phyloP scores from a whole-genome alignment of 1,140 invertebrate species.

The Hyles euphorbiae region DNA sequence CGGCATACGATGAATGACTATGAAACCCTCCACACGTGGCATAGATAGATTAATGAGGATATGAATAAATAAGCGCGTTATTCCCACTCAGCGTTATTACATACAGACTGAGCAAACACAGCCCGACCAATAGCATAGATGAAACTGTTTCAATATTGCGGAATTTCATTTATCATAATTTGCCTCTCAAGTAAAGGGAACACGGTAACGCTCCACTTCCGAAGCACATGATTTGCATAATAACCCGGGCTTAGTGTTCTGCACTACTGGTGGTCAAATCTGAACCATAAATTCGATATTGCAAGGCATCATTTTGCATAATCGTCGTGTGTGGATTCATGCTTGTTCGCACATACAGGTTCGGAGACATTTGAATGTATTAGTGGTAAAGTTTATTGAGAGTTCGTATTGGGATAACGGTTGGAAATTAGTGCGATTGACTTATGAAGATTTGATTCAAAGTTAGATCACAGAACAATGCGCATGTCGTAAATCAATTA shows the following conservation, averaged over 20 bases:
- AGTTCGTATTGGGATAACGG: background rate
- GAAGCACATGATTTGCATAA: slow-evolving; percentile 59
- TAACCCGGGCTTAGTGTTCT: slow-evolving; percentile 50
- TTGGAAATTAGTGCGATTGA: background rate
- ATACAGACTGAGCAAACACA: no score
- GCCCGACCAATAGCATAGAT: background rate
- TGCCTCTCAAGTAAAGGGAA: slow-evolving; percentile 55
- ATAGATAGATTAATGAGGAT: no score
- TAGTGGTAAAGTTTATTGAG: slow-evolving; percentile 31
- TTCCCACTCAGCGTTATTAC: no score
- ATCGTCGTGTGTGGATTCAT: slow-evolving; percentile 23
- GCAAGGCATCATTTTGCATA: slow-evolving; percentile 26
- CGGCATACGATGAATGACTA: no score
- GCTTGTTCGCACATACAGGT: slow-evolving; percentile 53
- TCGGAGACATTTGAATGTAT: slow-evolving; percentile 50
- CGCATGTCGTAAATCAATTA: no score
- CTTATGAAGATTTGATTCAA: no score
- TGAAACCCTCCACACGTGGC: no score
- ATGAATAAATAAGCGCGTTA: no score
- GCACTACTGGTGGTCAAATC: slow-evolving; percentile 20
- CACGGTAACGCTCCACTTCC: slow-evolving; percentile 54
- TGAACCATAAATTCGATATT: slow-evolving; percentile 16
- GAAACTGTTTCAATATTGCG: slow-evolving; percentile 30
- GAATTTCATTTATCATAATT: slow-evolving; percentile 64
- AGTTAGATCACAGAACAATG: no score